Base-by-base conservation (phyloP, 37 sponge, comb jelly and placozoan species). In the Mnemiopsis leidyi region DNA sequence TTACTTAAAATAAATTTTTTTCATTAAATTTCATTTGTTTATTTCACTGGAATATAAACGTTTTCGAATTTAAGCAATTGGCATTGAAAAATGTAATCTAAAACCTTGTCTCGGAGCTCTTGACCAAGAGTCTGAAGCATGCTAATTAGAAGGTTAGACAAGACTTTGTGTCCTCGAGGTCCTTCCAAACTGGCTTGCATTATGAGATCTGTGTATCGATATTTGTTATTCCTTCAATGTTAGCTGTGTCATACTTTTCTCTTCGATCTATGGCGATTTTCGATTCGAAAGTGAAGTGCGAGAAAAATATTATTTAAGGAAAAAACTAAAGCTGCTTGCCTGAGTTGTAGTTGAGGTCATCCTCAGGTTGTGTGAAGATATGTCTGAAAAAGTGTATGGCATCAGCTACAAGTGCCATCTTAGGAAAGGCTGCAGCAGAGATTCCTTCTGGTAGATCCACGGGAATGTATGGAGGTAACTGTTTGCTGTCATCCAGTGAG, bases 201-300 rank as follows among this genome's bases (percentile, higher is more conserved):
- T 36, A 85, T 85, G 3, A 85, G 90, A 20, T 85, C 90, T 85
- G 90, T n/a, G n/a, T n/a, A n/a, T n/a, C n/a, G n/a, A n/a, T n/a
- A n/a, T n/a, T n/a, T n/a, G n/a, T n/a, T n/a, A n/a, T n/a, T n/a
- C n/a, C n/a, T n/a, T n/a, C n/a, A n/a, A n/a, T n/a, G n/a, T n/a
- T n/a, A n/a, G n/a, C n/a, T n/a, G n/a, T n/a, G n/a, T n/a, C n/a
- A n/a, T n/a, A n/a, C n/a, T n/a, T n/a, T n/a, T n/a, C n/a, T n/a
- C n/a, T n/a, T n/a, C n/a, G n/a, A n/a, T n/a, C n/a, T n/a, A n/a
- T n/a, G n/a, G n/a, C n/a, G n/a, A n/a, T n/a, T n/a, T n/a, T n/a
- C n/a, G n/a, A n/a, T n/a, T n/a, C n/a, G n/a, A n/a, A n/a, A n/a
- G n/a, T n/a, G n/a, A n/a, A n/a, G n/a, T n/a, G n/a, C n/a, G n/a